These are phyloP conservation scores for Peromyscus leucopus DNA, from an alignment of 2,113 vertebrate species.

Conservation along the genomic window DNA sequence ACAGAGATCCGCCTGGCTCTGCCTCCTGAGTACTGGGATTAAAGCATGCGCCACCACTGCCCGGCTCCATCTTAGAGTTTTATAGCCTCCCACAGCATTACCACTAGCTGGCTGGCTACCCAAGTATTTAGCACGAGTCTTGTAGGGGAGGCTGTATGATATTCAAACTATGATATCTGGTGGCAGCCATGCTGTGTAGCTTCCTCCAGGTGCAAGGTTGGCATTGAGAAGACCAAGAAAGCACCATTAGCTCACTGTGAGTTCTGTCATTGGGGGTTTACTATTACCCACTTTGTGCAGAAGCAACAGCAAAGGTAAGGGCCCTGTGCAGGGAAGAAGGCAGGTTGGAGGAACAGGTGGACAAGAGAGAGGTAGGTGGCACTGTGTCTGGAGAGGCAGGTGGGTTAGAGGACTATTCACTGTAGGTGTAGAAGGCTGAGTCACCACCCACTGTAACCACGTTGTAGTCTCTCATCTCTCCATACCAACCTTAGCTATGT, in stretches of 20 bases:
- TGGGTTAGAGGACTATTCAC: not conserved
- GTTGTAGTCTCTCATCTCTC: not conserved
- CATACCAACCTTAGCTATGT: not conserved
- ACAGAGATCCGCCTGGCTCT: no score
- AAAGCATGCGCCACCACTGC: no score
- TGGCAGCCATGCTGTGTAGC: not conserved
- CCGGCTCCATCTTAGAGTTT: not conserved
- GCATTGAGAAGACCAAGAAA: not conserved
- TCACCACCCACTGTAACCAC: not conserved
- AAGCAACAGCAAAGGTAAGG: not conserved
- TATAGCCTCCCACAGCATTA: not conserved
- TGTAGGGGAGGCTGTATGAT: not conserved
- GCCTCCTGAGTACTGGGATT: no score
- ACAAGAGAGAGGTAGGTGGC: not conserved
- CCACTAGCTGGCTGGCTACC: not conserved
- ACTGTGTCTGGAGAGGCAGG: not conserved
- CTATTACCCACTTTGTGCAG: not conserved
- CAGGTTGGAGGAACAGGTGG: not conserved
- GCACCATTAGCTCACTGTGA: not conserved
- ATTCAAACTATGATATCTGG: not conserved
- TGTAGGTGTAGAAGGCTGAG: not conserved
- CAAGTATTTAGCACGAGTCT: not conserved
- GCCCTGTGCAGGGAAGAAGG: not conserved
- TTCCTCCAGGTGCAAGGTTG: not conserved
- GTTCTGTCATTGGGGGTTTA: not conserved